Conservation (phyloP, 2,888 invertebrate genomes). For the Melikaiella ostensackeni region DNA sequence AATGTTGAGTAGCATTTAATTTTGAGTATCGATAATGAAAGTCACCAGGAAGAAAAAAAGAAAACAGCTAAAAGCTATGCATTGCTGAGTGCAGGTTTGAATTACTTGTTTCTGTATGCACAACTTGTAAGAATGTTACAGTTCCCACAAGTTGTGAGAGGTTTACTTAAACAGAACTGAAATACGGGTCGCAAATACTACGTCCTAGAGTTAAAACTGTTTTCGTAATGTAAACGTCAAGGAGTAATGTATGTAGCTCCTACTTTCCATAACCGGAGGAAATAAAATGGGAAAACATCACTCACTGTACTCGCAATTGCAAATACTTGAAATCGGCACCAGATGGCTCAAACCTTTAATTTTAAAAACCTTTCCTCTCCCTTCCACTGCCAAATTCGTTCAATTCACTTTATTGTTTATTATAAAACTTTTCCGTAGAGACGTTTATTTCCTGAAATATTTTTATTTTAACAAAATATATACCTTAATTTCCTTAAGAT, state of each 20-base stretch:
- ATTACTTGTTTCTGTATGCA: conserved; percentile 11
- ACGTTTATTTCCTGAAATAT: background rate
- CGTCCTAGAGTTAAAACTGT: background rate
- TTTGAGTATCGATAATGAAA: conserved; percentile 9
- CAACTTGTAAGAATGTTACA: conserved; percentile 22
- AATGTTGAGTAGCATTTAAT: background rate
- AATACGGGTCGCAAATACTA: background rate
- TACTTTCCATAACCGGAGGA: background rate
- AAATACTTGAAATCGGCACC: background rate
- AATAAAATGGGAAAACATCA: background rate
- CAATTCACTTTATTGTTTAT: background rate
- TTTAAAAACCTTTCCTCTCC: background rate
- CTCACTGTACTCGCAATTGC: background rate
- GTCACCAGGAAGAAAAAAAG: background rate
- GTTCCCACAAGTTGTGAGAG: background rate
- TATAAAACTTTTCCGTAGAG: background rate
- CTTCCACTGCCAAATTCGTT: background rate
- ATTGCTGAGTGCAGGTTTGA: background rate
- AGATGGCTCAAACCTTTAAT: background rate
- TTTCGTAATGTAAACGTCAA: background rate
- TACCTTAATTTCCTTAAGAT: too few relatives aligned
- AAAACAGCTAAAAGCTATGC: conserved; percentile 4
- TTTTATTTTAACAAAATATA: too few relatives aligned
- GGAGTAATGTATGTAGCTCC: background rate
- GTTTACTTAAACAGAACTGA: background rate